A percentile compares a stretch with the other conserved stretches of the same genome.
Conservation (phyloP, 2,797 vertebrate species). For the Morelia viridis region DNA sequence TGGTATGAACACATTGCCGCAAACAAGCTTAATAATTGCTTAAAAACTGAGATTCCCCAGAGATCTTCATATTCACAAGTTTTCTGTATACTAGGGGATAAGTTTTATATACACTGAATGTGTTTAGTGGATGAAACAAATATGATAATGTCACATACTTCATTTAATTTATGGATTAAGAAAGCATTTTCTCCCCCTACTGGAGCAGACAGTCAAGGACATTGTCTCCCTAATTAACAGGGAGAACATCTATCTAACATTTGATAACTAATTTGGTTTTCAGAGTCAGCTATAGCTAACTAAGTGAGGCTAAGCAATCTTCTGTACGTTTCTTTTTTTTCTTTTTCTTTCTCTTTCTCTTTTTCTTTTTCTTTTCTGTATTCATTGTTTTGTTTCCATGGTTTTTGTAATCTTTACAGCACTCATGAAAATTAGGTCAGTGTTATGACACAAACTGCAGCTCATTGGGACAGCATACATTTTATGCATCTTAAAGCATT, state of each 20-base stretch:
- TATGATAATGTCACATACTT: not conserved
- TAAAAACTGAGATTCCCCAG: constrained; percentile 1
- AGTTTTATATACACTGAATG: not conserved
- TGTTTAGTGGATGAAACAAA: not conserved
- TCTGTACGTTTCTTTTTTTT: not conserved
- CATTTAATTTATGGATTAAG: constrained; percentile 11
- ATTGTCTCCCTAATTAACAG: not conserved
- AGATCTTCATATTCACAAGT: constrained; percentile 29
- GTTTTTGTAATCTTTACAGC: not conserved
- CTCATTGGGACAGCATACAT: not conserved
- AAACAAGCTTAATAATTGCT: not conserved
- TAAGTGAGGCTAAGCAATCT: not conserved
- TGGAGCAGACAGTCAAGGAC: not conserved
- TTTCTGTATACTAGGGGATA: not conserved
- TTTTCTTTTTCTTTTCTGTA: not conserved
- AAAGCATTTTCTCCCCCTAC: not conserved
- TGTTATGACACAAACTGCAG: not conserved
- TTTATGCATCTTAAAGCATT: not conserved
- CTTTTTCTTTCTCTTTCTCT: no score
- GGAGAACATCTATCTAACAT: not conserved
- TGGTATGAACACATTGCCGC: not conserved
- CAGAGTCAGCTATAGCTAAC: not conserved
- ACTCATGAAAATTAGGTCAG: not conserved
- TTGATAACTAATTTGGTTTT: not conserved
- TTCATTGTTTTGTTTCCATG: not conserved